Evolutionary conservation across 2,113 vertebrate genomes (phyloP), one percentile per base, ranked within the genome.

Genomic region (Actenoides lindsayi): DNA sequence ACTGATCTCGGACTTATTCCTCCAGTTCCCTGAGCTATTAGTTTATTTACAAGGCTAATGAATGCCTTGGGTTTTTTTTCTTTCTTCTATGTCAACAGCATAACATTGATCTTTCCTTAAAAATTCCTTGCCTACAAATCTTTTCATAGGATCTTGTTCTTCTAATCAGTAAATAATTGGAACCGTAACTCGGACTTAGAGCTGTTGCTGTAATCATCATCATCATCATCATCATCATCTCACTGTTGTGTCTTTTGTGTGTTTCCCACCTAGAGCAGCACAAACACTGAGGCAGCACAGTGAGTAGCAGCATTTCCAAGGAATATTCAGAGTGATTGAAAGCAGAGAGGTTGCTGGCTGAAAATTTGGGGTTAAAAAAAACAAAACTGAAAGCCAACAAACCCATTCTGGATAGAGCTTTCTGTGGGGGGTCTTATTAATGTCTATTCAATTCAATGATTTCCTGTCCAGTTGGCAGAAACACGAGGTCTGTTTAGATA

Each of bases 31-130:
- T 18, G 33, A 83, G 63, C 54, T 74, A 46, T 86, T 76, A 57
- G 56, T 73, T 94, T 84, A 74, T 87, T 94, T 87, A 65, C 74
- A 24, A 81, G 27, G 23, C 62, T 65, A 69, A 91, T 28, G 42
- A 83, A 77, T 57, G 23, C 54, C 60, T 41, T 83, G 4, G 21
- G 21, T 19, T 83, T 79, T 78, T 73, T 37, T 17, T 13, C 31
- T 89, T 86, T 42, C 56, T 23, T 41, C 41, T 62, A 2, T 62
- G 50, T 51, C 68, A 89, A 20, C 68, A 51, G 25, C 20, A 30
- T 23, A 41, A 80, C 15, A 13, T 44, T 11, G 8, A 25, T 33
- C 14, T 30, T 56, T 53, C 44, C 48, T 73, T 64, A 16, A 37
- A 50, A 50, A 2, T n/a, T 57, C 11, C 54, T 67, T 16, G 25